phyloP scores from a whole-genome alignment of 2,888 invertebrate genomes.

The Dryomyza anilis region DNA sequence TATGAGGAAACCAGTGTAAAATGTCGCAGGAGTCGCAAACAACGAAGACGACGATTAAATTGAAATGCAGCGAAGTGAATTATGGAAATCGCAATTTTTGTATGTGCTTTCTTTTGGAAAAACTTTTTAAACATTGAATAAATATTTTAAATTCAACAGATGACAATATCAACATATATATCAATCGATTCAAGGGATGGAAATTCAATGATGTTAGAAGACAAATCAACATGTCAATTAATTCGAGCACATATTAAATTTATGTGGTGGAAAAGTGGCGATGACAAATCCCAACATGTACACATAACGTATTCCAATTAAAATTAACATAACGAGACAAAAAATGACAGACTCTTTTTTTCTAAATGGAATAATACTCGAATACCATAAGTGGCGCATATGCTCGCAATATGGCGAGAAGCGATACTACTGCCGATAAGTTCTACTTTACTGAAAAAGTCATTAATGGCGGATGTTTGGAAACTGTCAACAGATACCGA shows the following conservation, averaged over 20 bases:
- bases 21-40: not conserved
- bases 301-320: constrained; percentile 11
- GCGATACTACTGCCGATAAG: constrained; percentile 12
- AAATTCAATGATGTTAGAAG: too few species aligned
- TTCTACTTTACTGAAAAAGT: constrained; percentile 27
- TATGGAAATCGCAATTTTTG: constrained; percentile 1
- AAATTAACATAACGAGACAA: too few species aligned
- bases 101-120: not conserved
- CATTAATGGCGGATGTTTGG: constrained; percentile 3
- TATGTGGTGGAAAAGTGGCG: constrained; percentile 52
- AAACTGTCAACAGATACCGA: constrained; percentile 20
- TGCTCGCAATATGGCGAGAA: constrained; percentile 52
- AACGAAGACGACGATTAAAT: not conserved
- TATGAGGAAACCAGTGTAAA: constrained; percentile 3
- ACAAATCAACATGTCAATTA: constrained; percentile 15
- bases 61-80: constrained; percentile 2
- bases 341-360: too few species aligned
- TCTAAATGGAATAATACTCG: constrained; percentile 33
- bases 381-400: constrained; percentile 47
- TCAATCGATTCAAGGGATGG: too few species aligned
- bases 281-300: constrained; percentile 3
- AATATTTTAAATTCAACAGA: too few species aligned
- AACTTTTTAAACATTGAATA: constrained; percentile 22
- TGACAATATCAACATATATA: too few species aligned
- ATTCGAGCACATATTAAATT: constrained; percentile 36